A percentile compares a stretch with the other conserved stretches of the same genome.
These are phyloP conservation scores for Phthorimaea operculella DNA, from an alignment of 1,140 invertebrate genomes.

Conservation along the genomic window DNA sequence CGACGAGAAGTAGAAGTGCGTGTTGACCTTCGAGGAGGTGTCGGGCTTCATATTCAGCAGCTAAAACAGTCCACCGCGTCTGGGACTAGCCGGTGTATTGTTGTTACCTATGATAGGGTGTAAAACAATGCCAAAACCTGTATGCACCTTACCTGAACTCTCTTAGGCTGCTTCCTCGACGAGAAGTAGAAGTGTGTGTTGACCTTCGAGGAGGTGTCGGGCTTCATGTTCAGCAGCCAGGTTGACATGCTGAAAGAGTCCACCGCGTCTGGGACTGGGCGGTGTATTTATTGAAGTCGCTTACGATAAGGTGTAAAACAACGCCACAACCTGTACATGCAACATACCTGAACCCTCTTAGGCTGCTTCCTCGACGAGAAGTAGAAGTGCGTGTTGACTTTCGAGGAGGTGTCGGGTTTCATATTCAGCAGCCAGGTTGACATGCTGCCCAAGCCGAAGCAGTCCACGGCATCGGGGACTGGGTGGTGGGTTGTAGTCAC, in stretches of 20 bases:
- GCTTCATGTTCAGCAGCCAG: constrained; percentile 43
- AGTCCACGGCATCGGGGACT: constrained; percentile 40
- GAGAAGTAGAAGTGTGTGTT: constrained; percentile 55
- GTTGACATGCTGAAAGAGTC: constrained; percentile 46
- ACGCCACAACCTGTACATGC: too few species aligned
- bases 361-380: constrained; percentile 39
- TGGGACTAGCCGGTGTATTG: constrained; percentile 30
- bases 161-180: constrained; percentile 27
- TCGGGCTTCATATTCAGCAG: constrained; percentile 48
- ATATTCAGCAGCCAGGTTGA: constrained; percentile 37
- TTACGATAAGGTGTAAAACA: too few species aligned
- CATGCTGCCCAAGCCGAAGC: constrained; percentile 45
- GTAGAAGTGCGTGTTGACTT: constrained; percentile 50
- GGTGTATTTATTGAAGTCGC: too few species aligned
- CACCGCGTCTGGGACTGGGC: constrained; percentile 36
- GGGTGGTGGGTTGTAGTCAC: constrained; percentile 22
- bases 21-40: constrained; percentile 38
- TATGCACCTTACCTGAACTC: constrained; percentile 49
- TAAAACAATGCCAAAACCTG: too few species aligned
- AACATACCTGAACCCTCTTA: constrained; percentile 38
- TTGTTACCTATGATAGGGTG: too few species aligned
- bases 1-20: constrained; percentile 52
- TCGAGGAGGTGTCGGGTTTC: constrained; percentile 36
- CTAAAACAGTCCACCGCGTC: constrained; percentile 47
- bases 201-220: constrained; percentile 35